These are phyloP conservation scores for Cantharis nigra DNA, from an alignment of 2,888 invertebrate genomes.

Conservation along the genomic window DNA sequence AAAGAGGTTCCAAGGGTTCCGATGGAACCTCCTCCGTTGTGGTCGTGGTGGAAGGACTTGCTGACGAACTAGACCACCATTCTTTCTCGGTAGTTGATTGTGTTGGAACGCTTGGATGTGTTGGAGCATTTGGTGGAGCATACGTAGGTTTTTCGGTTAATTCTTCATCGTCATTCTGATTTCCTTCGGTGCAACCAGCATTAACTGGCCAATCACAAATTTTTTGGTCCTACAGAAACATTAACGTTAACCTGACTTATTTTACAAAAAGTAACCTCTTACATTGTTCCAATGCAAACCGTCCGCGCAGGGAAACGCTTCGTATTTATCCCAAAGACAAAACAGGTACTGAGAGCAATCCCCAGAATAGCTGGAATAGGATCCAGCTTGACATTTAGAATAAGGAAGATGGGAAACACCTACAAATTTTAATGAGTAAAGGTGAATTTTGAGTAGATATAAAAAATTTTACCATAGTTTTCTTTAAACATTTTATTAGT, in stretches of 20 bases:
- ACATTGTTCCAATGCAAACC: slow-evolving; percentile 77
- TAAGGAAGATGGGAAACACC: slow-evolving; percentile 50
- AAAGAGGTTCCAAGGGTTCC: slow-evolving; percentile 55
- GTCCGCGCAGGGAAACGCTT: slow-evolving; percentile 71
- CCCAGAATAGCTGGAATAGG: slow-evolving; percentile 66
- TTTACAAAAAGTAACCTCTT: slow-evolving; percentile 36
- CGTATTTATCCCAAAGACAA: slow-evolving; percentile 79
- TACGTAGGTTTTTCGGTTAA: slow-evolving; percentile 7
- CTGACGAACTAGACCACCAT: slow-evolving; percentile 44
- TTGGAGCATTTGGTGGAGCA: slow-evolving; percentile 23
- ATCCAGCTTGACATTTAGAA: slow-evolving; percentile 65
- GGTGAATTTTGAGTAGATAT: background rate
- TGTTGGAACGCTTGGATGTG: background rate
- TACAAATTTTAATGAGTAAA: background rate
- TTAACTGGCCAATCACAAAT: slow-evolving; percentile 75
- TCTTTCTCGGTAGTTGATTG: slow-evolving; percentile 30
- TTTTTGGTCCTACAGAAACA: slow-evolving; percentile 58
- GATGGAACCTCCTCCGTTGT: slow-evolving; percentile 53
- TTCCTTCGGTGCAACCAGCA: slow-evolving; percentile 59
- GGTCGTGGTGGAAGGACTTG: slow-evolving; percentile 45
- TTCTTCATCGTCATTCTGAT: background rate
- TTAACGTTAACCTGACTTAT: background rate
- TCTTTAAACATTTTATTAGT: slow-evolving; percentile 27
- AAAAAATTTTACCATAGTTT: slow-evolving; percentile 1
- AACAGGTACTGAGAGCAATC: slow-evolving; percentile 77